phyloP scores from a whole-genome alignment of 2,797 vertebrate species.

The Spinus pinus region DNA sequence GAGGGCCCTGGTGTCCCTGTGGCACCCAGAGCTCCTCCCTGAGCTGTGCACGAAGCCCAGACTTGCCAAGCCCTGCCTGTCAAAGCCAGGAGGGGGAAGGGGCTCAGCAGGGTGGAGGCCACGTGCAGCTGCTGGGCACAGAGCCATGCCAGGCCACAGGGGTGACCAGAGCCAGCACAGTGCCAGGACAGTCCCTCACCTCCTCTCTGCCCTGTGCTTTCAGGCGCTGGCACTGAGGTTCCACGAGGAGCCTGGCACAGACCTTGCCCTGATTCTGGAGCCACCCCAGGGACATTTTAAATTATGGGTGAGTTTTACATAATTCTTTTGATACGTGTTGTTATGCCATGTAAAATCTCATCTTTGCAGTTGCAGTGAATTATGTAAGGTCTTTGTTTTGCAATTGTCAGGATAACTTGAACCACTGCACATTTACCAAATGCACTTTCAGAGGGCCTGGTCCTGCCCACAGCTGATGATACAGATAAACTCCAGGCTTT shows the following conservation, averaged over 20 bases:
- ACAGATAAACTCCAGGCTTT: neutral
- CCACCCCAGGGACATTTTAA: constrained; percentile 47
- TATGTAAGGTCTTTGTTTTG: constrained; percentile 48
- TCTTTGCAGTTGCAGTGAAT: constrained; percentile 32
- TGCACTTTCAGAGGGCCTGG: neutral
- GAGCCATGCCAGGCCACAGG: neutral
- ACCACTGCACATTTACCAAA: neutral
- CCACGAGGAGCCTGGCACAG: constrained; percentile 10
- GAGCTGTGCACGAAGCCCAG: too few relatives aligned
- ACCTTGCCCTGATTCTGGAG: constrained; percentile 51
- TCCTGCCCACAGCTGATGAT: neutral
- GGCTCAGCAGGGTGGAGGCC: neutral
- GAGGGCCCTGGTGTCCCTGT: rapidly evolving
- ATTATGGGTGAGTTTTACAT: constrained; percentile 56
- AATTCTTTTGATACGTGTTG: constrained; percentile 31
- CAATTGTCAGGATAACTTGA: neutral
- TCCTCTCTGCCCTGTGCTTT: rapidly evolving
- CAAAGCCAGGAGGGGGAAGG: neutral
- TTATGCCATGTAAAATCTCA: constrained; percentile 36
- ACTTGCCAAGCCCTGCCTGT: neutral
- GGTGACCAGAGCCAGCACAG: neutral
- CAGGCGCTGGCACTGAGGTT: neutral
- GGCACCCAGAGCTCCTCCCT: neutral
- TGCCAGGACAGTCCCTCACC: neutral
- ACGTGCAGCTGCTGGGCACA: neutral